Evolutionary conservation across 2,888 invertebrate species (phyloP).

Genomic region (Loripinus fragilis): DNA sequence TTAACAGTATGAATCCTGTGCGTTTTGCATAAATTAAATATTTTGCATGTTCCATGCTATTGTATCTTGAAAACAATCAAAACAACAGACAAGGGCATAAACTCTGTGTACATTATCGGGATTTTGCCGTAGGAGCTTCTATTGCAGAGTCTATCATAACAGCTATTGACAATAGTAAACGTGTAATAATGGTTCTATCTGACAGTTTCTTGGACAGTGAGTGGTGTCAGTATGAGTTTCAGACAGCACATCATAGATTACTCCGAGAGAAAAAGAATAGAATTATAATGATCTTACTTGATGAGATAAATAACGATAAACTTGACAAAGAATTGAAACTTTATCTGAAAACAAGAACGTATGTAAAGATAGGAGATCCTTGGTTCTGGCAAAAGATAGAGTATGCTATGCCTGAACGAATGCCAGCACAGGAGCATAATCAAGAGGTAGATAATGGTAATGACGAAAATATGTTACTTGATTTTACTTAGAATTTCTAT

Average conservation of each 20-base stretch:
- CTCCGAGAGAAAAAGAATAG: slow-evolving; percentile 90
- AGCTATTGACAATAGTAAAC: slow-evolving; percentile 92
- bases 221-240: slow-evolving; percentile 95
- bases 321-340: slow-evolving; percentile 28
- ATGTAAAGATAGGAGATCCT: slow-evolving; percentile 1
- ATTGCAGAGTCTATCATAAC: slow-evolving; percentile 94
- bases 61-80: slow-evolving; percentile 91
- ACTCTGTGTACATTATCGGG: slow-evolving; percentile 71
- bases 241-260: slow-evolving; percentile 92
- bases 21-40: no score
- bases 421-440: no score
- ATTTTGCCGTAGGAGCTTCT: slow-evolving; percentile 77
- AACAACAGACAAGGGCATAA: slow-evolving; percentile 85
- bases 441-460: no score
- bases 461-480: no score
- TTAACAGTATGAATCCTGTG: no score
- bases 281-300: slow-evolving; percentile 92
- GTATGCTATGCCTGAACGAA: neutral
- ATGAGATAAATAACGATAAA: slow-evolving; percentile 92
- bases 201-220: slow-evolving; percentile 95
- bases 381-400: slow-evolving; percentile 15
- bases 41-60: no score
- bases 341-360: slow-evolving; percentile 36
- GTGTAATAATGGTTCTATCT: slow-evolving; percentile 94
- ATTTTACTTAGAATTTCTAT: no score